phyloP scores from a whole-genome alignment of 2,888 invertebrate species.

The Drosophila testacea region DNA sequence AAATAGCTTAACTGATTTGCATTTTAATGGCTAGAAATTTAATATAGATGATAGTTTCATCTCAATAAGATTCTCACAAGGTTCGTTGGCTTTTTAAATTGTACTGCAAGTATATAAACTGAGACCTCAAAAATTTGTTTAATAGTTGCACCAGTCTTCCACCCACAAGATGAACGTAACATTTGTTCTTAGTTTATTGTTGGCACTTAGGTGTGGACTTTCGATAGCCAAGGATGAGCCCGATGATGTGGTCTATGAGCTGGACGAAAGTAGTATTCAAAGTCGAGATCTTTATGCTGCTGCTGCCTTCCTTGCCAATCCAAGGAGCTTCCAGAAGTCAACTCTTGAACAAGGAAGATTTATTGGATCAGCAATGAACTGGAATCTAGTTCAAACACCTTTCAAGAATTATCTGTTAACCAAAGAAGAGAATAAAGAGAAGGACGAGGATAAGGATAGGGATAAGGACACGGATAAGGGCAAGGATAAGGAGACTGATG shows the following conservation, averaged over 20 bases:
- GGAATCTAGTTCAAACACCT: background rate
- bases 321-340: background rate
- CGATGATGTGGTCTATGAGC: background rate
- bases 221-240: conserved; percentile 17
- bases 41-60: background rate
- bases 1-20: conserved; percentile 17
- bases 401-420: conserved; percentile 4
- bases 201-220: conserved; percentile 28
- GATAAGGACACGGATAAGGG: background rate
- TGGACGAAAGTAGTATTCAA: background rate
- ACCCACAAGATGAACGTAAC: conserved; percentile 33
- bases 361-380: conserved; percentile 4
- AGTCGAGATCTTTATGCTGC: background rate
- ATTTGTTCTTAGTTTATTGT: conserved; percentile 26
- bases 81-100: conserved; percentile 2
- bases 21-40: conserved; percentile 12
- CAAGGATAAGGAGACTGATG: background rate
- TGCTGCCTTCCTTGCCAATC: background rate
- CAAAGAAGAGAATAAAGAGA: background rate
- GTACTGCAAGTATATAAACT: conserved; percentile 33
- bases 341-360: background rate
- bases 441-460: background rate
- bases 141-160: conserved; percentile 32
- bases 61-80: background rate
- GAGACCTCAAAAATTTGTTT: background rate